Conservation (phyloP, 2,113 vertebrate genomes). For the Shinisaurus crocodilurus region DNA sequence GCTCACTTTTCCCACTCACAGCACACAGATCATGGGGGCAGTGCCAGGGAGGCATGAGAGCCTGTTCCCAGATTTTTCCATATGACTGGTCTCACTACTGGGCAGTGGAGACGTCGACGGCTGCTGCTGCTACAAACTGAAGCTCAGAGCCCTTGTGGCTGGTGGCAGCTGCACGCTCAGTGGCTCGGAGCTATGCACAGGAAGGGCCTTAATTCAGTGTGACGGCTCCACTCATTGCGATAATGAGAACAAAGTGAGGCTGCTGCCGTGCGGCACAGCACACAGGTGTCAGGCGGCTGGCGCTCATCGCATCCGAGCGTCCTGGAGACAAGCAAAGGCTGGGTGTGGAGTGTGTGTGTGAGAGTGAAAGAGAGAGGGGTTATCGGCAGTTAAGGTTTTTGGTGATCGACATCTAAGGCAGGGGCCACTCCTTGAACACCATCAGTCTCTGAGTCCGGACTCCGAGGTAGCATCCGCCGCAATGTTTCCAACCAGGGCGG, state of each 20-base stretch:
- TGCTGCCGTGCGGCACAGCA: constrained; percentile 3
- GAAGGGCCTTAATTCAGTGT: constrained; percentile 39
- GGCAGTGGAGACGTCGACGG: not conserved
- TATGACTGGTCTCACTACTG: not conserved
- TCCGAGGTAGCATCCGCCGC: not conserved
- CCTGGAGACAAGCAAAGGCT: not conserved
- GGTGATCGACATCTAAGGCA: not conserved
- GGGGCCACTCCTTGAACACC: not conserved
- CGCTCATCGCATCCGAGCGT: rapidly evolving
- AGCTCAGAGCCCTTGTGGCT: not conserved
- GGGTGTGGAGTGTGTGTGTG: not conserved
- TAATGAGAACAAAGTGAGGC: constrained; percentile 47
- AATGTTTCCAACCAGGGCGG: not conserved
- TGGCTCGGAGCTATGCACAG: not conserved
- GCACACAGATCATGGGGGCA: not conserved
- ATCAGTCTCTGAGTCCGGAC: not conserved
- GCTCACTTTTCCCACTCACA: too few species aligned
- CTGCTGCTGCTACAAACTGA: not conserved
- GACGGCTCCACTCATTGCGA: constrained; percentile 40
- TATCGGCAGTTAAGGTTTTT: not conserved
- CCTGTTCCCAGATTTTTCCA: not conserved
- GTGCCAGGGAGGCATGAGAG: not conserved
- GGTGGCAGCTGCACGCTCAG: constrained; percentile 10
- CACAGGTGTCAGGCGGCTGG: constrained; percentile 23
- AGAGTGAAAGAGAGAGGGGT: not conserved